A percentile compares a stretch with the other conserved stretches of the same genome.
These are phyloP conservation scores for Bettongia penicillata DNA, from an alignment of 2,113 vertebrate species.

Conservation along the genomic window DNA sequence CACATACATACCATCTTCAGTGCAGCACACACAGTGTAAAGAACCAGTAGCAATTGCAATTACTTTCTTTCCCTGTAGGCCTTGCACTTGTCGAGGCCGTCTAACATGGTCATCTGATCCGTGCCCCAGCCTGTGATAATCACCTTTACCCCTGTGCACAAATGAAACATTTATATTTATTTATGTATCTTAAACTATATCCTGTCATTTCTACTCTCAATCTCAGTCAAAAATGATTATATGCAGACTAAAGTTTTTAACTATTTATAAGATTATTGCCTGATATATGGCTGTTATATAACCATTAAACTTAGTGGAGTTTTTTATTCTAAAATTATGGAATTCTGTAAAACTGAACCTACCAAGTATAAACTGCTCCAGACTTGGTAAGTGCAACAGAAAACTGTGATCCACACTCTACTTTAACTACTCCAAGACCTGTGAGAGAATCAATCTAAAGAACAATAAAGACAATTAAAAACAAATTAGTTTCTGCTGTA, in stretches of 20 bases:
- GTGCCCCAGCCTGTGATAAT: conserved; percentile 97
- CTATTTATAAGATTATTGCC: neutral
- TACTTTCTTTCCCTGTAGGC: conserved; percentile 98
- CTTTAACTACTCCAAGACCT: conserved; percentile 97
- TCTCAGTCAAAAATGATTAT: neutral
- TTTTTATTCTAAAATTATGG: neutral
- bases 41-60: conserved; percentile 98
- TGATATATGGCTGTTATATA: neutral
- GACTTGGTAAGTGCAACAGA: conserved; percentile 98
- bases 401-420: conserved; percentile 98
- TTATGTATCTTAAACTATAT: neutral
- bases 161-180: neutral
- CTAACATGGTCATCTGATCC: conserved; percentile 98
- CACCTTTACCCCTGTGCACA: conserved; percentile 95
- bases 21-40: conserved; percentile 99
- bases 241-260: neutral
- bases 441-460: conserved; percentile 97
- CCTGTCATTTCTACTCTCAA: neutral
- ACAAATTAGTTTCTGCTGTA: neutral
- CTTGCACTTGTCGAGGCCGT: conserved; percentile 96
- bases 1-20: conserved; percentile 92
- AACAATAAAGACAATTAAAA: conserved; percentile 4
- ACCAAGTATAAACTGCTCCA: conserved; percentile 98
- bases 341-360: conserved; percentile 45
- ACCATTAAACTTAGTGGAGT: neutral